A percentile compares a stretch with the other conserved stretches of the same genome.
Evolutionary conservation across 2,888 invertebrate species (phyloP).

Genomic region (Punctoribates punctum): DNA sequence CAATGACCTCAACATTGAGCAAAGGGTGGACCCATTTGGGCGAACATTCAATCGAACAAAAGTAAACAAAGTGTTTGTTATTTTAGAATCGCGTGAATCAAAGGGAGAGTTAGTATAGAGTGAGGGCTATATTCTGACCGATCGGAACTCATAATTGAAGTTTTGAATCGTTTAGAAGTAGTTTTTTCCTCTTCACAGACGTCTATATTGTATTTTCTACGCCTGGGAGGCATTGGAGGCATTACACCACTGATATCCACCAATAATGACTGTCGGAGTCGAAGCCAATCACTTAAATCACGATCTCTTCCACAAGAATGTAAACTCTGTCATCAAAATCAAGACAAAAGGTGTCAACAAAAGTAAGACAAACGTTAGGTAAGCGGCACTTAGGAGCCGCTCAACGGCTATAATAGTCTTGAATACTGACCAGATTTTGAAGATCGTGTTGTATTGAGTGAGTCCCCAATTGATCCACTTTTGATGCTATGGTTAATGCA

Average conservation of each 20-base stretch:
- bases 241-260: constrained; percentile 23
- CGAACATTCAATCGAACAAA: too few species aligned
- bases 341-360: neutral
- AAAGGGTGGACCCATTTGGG: too few species aligned
- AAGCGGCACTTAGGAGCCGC: too few species aligned
- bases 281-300: constrained; percentile 24
- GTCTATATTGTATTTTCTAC: constrained; percentile 34
- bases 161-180: constrained; percentile 18
- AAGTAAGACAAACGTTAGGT: neutral
- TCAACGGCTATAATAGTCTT: neutral
- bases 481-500: neutral
- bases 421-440: constrained; percentile 34
- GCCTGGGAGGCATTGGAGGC: constrained; percentile 37
- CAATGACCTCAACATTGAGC: neutral
- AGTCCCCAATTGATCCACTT: constrained; percentile 34
- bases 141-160: constrained; percentile 33
- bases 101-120: too few species aligned
- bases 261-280: constrained; percentile 28
- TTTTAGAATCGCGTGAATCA: neutral
- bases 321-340: neutral
- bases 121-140: neutral
- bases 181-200: constrained; percentile 29
- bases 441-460: constrained; percentile 28
- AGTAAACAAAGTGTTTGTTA: too few species aligned
- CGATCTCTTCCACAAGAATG: constrained; percentile 27